These are phyloP conservation scores for Eupeodes latifasciatus DNA, from an alignment of 2,888 invertebrate species.

Conservation along the genomic window DNA sequence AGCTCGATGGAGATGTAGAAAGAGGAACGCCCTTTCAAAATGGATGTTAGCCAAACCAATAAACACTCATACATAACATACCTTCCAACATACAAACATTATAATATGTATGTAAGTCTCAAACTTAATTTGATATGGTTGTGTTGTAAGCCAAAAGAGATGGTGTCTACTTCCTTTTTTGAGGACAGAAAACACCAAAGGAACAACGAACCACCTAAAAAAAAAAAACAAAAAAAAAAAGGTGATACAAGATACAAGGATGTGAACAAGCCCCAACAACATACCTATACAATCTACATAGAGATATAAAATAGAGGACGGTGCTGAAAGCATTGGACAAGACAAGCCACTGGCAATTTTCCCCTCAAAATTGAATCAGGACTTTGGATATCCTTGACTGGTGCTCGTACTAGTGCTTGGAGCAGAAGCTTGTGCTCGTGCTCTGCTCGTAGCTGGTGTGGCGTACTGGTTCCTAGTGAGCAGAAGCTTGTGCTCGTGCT, in stretches of 20 bases:
- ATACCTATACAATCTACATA: neutral
- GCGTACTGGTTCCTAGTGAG: too few species aligned
- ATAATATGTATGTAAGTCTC: neutral
- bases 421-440: neutral
- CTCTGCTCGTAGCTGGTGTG: neutral
- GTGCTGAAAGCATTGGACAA: conserved; percentile 42
- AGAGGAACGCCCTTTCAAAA: conserved; percentile 14
- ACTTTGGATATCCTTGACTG: conserved; percentile 50
- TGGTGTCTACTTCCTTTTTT: conserved; percentile 34
- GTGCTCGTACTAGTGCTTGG: conserved; percentile 18
- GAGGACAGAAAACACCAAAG: conserved; percentile 27
- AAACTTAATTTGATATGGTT: conserved; percentile 60
- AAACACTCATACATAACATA: conserved; percentile 22
- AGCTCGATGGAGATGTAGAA: neutral
- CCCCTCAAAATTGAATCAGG: conserved; percentile 56
- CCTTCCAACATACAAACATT: neutral
- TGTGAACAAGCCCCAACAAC: conserved; percentile 45
- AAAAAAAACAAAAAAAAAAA: conserved; percentile 2
- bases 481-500: neutral
- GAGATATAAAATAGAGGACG: neutral
- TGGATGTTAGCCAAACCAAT: conserved; percentile 59
- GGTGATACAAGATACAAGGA: conserved; percentile 46
- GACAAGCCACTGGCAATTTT: conserved; percentile 63
- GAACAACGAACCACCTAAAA: neutral
- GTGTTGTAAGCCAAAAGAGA: conserved; percentile 50